Base-by-base conservation (phyloP, 2,797 vertebrate genomes). In the Melanotaenia trifasciata region DNA sequence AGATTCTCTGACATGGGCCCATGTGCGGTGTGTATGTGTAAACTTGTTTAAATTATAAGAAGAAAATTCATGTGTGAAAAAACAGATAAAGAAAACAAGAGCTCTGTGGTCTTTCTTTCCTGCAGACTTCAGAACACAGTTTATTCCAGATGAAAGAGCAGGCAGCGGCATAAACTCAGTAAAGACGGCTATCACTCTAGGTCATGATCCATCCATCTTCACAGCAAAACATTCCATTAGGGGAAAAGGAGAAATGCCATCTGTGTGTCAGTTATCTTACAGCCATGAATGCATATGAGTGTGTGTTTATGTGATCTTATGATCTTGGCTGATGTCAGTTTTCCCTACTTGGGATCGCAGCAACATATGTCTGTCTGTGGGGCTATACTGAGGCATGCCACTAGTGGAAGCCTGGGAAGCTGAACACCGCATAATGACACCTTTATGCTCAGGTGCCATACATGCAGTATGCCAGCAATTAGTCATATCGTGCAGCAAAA, bases 301-400 rank as follows among this genome's bases (percentile, higher is more conserved):
- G 26, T 30, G 64, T 69, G 67, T 63, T 26, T 67, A 18, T 67
- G 35, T 28, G 28, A 28, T 28, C 28, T 28, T 28, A 28, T 30
- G 68, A 85, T 82, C 35, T 57, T 26, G 75, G 84, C 83, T 84
- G 72, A 68, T 87, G 83, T 82, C 73, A 79, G 72, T 69, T 78
- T 67, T 78, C 74, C 83, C 62, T 64, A 58, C 69, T 73, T 72
- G 67, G 74, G 76, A 89, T 89, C 86, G 84, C 80, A 79, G 84
- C 78, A 78, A 85, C 91, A 87, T 86, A 92, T 83, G 84, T 81
- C 79, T 83, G 84, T 81, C 79, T 71, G 78, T 69, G 86, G 45
- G 70, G 73, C 79, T 64, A 61, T 33, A 80, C 70, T 87, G 85
- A 90, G 43, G 64, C 84, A 79, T 84, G 76, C 83, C 83, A 67